Conservation (phyloP, 2,797 vertebrate genomes). For the Gambusia yucatana region DNA sequence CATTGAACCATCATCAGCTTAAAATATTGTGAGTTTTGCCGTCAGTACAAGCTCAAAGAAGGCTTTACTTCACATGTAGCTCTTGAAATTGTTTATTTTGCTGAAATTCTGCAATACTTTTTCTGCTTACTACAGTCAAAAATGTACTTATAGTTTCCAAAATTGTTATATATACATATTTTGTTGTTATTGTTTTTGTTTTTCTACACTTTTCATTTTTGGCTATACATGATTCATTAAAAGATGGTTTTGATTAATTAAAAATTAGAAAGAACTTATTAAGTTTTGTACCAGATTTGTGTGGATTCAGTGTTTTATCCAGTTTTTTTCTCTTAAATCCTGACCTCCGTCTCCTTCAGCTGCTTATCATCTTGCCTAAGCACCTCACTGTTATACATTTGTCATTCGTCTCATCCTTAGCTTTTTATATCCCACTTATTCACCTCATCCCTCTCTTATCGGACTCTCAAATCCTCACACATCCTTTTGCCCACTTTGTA, state of each 20-base stretch:
- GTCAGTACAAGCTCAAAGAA: background rate
- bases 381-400: background rate
- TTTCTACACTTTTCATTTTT: background rate
- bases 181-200: background rate
- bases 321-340: background rate
- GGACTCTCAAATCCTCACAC: background rate
- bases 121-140: background rate
- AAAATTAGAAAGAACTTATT: background rate
- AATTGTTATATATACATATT: too few relatives aligned
- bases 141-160: background rate
- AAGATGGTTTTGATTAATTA: background rate
- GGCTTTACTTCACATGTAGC: background rate
- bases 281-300: background rate
- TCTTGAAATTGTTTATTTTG: background rate
- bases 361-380: background rate
- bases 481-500: background rate
- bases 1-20: background rate
- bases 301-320: background rate
- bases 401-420: background rate
- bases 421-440: background rate
- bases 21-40: background rate
- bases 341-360: background rate
- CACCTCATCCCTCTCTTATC: background rate
- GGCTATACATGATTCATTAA: background rate
- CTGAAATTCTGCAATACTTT: background rate